phyloP scores from a whole-genome alignment of 1,140 invertebrate species.

The Pogonognathellus flavescens region DNA sequence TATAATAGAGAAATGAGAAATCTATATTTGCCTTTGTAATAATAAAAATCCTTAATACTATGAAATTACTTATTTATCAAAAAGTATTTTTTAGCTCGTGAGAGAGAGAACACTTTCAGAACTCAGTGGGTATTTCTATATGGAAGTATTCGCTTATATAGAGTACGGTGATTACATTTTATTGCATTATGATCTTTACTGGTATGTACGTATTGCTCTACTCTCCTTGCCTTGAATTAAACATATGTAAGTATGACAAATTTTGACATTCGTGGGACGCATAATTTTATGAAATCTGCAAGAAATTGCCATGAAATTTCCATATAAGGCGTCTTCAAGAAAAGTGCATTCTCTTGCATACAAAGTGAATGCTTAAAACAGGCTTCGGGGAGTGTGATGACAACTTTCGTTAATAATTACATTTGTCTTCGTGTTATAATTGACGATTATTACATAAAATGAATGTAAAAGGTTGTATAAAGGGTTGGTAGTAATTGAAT shows the following conservation, averaged over 20 bases:
- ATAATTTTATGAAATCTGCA: conserved; percentile 13
- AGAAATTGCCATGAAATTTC: background rate
- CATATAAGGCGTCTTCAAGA: background rate
- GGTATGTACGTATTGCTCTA: too few relatives aligned
- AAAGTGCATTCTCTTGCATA: conserved; percentile 1
- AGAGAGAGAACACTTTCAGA: too few relatives aligned
- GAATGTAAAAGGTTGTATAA: conserved; percentile 14
- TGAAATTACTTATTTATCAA: too few relatives aligned
- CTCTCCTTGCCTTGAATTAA: too few relatives aligned
- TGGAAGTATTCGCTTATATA: too few relatives aligned
- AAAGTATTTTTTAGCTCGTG: too few relatives aligned
- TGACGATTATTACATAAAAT: conserved; percentile 18
- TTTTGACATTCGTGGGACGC: conserved; percentile 40
- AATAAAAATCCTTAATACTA: too few relatives aligned
- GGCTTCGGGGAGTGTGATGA: background rate
- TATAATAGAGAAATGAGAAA: background rate
- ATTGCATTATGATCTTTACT: too few relatives aligned
- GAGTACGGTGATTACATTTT: too few relatives aligned
- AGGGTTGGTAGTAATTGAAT: background rate
- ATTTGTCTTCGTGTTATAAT: conserved; percentile 19
- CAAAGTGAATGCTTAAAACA: background rate
- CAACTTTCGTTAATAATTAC: conserved; percentile 16
- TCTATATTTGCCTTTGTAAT: background rate
- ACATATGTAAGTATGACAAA: conserved; percentile 15
- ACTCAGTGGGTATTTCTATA: too few relatives aligned